Evolutionary conservation across 1,140 invertebrate genomes (phyloP), one percentile per base, ranked within the genome.

Genomic region (Antheraea pernyi): DNA sequence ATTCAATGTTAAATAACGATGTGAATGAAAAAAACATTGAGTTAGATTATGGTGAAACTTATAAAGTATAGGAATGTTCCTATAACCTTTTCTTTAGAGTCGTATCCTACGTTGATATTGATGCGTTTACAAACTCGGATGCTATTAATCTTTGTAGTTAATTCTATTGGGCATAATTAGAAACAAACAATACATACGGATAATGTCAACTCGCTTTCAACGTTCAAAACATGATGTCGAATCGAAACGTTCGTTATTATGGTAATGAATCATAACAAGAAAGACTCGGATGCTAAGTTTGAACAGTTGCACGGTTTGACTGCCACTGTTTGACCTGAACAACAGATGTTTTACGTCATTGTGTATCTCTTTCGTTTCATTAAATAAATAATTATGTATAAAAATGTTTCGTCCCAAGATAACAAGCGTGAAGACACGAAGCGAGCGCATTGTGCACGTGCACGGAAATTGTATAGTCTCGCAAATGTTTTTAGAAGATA

Each of bases 251-350:
- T 16, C 46, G 46, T 53, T 53, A 53, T 53, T 53, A 53, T 53
- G 46, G 6, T 53, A 53, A 53, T 53, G 46, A 53, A 53, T 53
- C 46, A 53, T 53, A 53, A 53, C 16, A 53, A 53, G 46, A 53
- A 53, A 53, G 0, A 53, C 46, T 53, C 16, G 46, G 16, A 53
- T 53, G 46, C 36, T 30, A 59, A 67, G 76, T 81, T 79, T 82
- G 77, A 74, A 83, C 82, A 83, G 80, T 75, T 83, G 82, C 72
- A 69, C 69, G 70, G 53, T 16, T 39, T 69, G 72, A 46, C 59
- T 48, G 68, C 70, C 68, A 64, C 77, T 68, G 65, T 74, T 78
- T 73, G 80, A 79, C 72, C 76, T 60, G 19, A 19, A 66, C 71
- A 69, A 73, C 81, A 83, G 74, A 70, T 81, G 81, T 65, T 74